Evolutionary conservation across 2,113 vertebrate genomes (phyloP), one percentile per base, ranked within the genome.

Genomic region (Mesoclemmys tuberculata): DNA sequence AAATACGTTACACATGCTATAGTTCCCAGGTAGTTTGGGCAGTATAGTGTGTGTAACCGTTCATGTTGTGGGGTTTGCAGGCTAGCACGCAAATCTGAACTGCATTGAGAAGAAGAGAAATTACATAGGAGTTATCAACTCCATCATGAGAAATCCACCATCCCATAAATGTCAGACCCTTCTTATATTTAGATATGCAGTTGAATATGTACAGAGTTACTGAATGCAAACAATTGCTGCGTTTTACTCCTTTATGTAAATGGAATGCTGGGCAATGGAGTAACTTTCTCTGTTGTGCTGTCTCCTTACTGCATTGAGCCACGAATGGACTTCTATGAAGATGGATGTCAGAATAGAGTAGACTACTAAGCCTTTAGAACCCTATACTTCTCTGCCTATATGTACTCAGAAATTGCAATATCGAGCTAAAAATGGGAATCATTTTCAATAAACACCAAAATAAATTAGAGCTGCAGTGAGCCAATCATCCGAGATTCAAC

Each of bases 271-370:
- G 10, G 71, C 26, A 48, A 56, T 0, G 0, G 38, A 89, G 0
- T 0, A 55, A 82, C n/a, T 4, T 85, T 78, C 87, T 75, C 77
- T 4, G 0, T 0, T 0, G 26, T 26, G 27, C 5, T n/a, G 7
- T n/a, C 6, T 5, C 1, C 46, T 82, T 81, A 54, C 58, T 1
- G 0, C 18, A 9, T 35, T 58, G 77, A n/a, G 2, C 13, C 26
- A 48, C 68, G 80, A 55, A 29, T 46, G 61, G 56, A 35, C 0
- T 1, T 87, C 52, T 56, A 16, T 79, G 78, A 52, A 78, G 14
- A 46, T 55, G 64, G 41, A 35, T 52, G 19, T 1, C 16, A 74
- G 11, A 35, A 44, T 44, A 44, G 16, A 68, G 56, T 58, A 29
- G 14, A 35, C 31, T 74, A 41, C n/a, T 41, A 41, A 74, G 22